Conservation (phyloP, 2,888 invertebrate genomes). For the Hartigia nigra region DNA sequence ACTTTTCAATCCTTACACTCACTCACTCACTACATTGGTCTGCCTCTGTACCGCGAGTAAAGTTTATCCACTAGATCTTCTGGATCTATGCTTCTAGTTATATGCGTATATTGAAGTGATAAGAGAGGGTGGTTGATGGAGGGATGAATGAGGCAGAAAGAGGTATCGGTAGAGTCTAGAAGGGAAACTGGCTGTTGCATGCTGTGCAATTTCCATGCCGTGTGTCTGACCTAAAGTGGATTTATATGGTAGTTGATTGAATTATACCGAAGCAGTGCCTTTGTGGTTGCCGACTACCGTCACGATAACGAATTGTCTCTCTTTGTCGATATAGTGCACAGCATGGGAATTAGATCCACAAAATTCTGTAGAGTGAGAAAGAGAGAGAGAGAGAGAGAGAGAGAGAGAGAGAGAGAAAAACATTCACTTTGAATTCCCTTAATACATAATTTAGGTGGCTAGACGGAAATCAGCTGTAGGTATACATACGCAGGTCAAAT, state of each 20-base stretch:
- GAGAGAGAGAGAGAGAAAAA: too few relatives aligned
- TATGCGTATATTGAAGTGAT: neutral
- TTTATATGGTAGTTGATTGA: slow-evolving; percentile 21
- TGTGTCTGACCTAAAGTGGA: slow-evolving; percentile 15
- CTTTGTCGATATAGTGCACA: neutral
- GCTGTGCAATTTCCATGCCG: slow-evolving; percentile 17
- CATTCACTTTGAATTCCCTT: neutral
- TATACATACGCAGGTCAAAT: neutral
- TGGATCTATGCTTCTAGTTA: neutral
- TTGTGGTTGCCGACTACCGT: neutral
- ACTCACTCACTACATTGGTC: neutral
- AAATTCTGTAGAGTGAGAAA: neutral
- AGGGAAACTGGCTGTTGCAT: slow-evolving; percentile 28
- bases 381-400: too few relatives aligned
- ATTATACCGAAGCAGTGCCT: slow-evolving; percentile 22
- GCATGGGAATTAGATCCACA: neutral
- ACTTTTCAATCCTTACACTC: neutral
- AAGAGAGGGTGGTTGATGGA: neutral
- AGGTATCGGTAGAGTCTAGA: neutral
- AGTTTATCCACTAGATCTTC: neutral
- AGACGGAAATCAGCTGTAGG: neutral
- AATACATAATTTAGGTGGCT: neutral
- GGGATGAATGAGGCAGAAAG: neutral
- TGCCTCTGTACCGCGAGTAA: neutral
- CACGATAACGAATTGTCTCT: neutral